Conservation (phyloP, 64 coral and sea anemone genomes). For the Astreopora myriophthalma region DNA sequence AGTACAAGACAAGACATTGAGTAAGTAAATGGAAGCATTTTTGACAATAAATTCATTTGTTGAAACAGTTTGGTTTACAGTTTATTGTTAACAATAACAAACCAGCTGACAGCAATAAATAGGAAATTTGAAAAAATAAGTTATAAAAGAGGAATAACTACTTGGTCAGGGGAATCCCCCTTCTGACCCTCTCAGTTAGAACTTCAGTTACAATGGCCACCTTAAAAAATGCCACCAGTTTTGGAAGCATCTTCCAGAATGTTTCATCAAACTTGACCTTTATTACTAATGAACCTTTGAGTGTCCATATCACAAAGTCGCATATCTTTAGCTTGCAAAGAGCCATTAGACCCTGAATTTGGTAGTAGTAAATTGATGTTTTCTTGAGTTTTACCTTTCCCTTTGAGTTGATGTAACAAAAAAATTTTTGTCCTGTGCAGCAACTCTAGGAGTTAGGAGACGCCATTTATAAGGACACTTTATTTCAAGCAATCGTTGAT, state of each 20-base stretch:
- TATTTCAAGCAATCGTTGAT: background rate
- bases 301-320: slow-evolving; percentile 58
- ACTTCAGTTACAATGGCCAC: no score
- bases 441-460: slow-evolving; percentile 1
- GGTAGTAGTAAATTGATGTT: slow-evolving; percentile 44
- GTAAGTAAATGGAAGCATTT: background rate
- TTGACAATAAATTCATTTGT: background rate
- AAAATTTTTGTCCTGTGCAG: slow-evolving; percentile 18
- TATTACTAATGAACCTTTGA: slow-evolving; percentile 21
- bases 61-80: background rate
- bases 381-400: slow-evolving; percentile 33
- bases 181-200: background rate
- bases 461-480: slow-evolving; percentile 21
- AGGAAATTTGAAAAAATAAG: background rate
- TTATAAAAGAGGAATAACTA: background rate
- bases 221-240: no score
- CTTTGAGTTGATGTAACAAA: slow-evolving; percentile 9
- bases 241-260: slow-evolving; percentile 59
- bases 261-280: slow-evolving; percentile 36
- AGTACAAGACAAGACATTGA: background rate
- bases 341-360: slow-evolving; percentile 46
- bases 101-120: background rate
- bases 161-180: background rate
- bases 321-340: slow-evolving; percentile 30
- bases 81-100: background rate